Evolutionary conservation across 2,888 invertebrate species (phyloP).

Genomic region (Serrognathus titanus): DNA sequence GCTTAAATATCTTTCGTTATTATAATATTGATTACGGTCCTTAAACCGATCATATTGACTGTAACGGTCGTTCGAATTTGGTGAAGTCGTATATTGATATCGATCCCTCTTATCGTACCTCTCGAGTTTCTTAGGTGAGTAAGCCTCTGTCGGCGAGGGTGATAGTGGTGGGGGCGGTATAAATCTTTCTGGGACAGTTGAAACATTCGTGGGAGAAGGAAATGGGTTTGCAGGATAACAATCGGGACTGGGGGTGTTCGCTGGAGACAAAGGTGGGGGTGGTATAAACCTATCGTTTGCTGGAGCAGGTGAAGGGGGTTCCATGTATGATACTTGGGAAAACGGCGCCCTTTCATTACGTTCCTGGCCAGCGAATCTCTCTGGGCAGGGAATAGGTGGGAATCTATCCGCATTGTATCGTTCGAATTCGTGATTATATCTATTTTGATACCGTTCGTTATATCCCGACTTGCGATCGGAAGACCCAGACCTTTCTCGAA

Average conservation of each 20-base stretch:
- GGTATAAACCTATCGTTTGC: conserved; percentile 58
- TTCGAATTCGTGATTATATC: conserved; percentile 22
- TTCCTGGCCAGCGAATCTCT: conserved; percentile 42
- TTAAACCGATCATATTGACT: conserved; percentile 22
- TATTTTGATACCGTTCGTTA: conserved; percentile 30
- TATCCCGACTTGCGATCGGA: conserved; percentile 42
- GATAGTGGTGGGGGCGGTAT: conserved; percentile 49
- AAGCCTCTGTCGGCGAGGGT: conserved; percentile 42
- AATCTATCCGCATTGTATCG: conserved; percentile 34
- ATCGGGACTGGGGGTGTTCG: conserved; percentile 54
- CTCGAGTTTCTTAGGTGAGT: conserved; percentile 40
- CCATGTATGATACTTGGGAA: conserved; percentile 49
- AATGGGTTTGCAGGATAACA: conserved; percentile 55
- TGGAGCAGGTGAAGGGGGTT: conserved; percentile 58
- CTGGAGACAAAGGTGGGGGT: conserved; percentile 63
- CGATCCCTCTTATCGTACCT: conserved; percentile 34
- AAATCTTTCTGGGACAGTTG: conserved; percentile 56
- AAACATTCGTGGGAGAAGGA: conserved; percentile 50
- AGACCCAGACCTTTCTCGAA: conserved; percentile 42
- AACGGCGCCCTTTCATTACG: conserved; percentile 35
- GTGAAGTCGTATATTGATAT: conserved; percentile 27
- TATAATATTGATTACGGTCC: conserved; percentile 25
- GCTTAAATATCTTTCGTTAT: conserved; percentile 22
- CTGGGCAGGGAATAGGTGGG: conserved; percentile 46
- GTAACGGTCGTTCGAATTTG: conserved; percentile 26